Conservation (phyloP, 1,140 invertebrate genomes). For the Trichogramma pretiosum region DNA sequence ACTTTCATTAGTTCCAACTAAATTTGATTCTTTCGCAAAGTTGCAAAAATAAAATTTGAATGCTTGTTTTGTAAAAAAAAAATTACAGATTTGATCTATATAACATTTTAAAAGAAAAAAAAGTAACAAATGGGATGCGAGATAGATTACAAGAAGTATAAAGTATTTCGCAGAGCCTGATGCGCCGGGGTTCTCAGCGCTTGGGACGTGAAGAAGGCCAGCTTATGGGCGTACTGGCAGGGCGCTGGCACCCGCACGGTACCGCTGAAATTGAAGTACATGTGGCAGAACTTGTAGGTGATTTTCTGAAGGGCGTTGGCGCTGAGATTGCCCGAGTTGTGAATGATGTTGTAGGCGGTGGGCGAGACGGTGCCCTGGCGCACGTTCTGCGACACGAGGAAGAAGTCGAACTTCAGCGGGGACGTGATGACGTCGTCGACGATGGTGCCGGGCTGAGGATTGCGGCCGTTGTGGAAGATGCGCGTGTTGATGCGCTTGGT, state of each 20-base stretch:
- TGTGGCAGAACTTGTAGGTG: conserved; percentile 67
- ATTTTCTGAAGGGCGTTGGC: conserved; percentile 62
- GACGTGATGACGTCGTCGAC: conserved; percentile 75
- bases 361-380: conserved; percentile 58
- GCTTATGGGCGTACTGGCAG: conserved; percentile 76
- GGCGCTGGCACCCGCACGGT: conserved; percentile 73
- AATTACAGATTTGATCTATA: too few species aligned
- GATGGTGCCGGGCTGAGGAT: conserved; percentile 77
- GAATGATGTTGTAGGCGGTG: conserved; percentile 68
- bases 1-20: too few species aligned
- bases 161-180: background rate
- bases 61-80: too few species aligned
- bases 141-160: conserved; percentile 13
- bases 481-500: conserved; percentile 64
- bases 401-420: conserved; percentile 75
- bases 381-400: conserved; percentile 64
- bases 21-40: too few species aligned
- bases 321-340: conserved; percentile 52
- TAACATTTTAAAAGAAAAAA: too few species aligned
- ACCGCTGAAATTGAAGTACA: conserved; percentile 38
- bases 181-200: conserved; percentile 52
- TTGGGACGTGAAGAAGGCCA: conserved; percentile 67
- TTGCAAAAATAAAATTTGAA: too few species aligned
- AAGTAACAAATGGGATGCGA: too few species aligned
- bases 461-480: conserved; percentile 50